Evolutionary conservation across 2,888 invertebrate species (phyloP).

Genomic region (Harpagoxenus sublaevis): DNA sequence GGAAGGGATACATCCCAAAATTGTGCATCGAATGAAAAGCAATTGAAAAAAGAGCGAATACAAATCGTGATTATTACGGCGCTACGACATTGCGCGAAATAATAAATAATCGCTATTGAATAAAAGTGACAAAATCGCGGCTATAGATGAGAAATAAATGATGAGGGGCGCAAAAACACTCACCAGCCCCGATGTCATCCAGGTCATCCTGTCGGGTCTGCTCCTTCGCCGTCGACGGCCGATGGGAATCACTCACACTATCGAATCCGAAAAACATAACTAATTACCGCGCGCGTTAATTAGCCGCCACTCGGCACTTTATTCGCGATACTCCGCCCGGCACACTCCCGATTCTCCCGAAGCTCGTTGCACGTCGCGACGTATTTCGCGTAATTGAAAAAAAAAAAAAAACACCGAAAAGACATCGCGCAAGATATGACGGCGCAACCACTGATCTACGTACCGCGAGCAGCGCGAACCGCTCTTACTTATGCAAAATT

Average conservation of each 20-base stretch:
- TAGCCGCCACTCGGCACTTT: slow-evolving; percentile 3
- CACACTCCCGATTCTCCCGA: background rate
- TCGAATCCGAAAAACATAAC: background rate
- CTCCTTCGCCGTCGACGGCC: background rate
- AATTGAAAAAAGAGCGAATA: background rate
- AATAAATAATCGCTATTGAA: background rate
- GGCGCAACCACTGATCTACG: background rate
- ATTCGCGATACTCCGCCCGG: background rate
- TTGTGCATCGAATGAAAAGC: background rate
- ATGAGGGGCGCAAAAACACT: background rate
- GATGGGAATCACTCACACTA: background rate
- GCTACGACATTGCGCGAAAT: too few species aligned
- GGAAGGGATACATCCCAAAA: background rate
- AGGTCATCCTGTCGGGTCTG: background rate
- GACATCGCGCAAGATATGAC: background rate
- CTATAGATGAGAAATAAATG: background rate
- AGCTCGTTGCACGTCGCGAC: background rate
- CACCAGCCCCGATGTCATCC: background rate
- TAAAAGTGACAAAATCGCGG: background rate
- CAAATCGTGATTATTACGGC: background rate
- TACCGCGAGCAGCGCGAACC: too few species aligned
- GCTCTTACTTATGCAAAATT: too few species aligned
- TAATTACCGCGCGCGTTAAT: slow-evolving; percentile 28
- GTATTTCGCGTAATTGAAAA: too few species aligned
- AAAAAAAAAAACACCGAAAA: too few species aligned